Evolutionary conservation across 2,113 vertebrate species (phyloP), one percentile per base, ranked within the genome.

Genomic region (Delphinus delphis): DNA sequence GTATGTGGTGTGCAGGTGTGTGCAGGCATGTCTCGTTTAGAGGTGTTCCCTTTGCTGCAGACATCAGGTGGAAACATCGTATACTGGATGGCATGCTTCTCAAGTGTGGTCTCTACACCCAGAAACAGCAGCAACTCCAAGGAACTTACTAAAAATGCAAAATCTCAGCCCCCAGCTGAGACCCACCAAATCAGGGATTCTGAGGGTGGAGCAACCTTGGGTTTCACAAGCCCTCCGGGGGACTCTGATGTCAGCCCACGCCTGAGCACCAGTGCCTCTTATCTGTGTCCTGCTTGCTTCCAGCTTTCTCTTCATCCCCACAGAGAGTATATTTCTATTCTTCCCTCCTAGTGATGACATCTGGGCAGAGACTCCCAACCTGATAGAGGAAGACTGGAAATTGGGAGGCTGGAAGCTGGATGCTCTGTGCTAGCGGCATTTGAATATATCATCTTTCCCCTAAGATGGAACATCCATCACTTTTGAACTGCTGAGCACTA

Each of bases 271-370:
- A 1, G 23, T 25, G 60, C 33, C 11, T 3, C 6, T 3, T 41
- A 0, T 25, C 31, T 11, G 8, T 4, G 1, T 25, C 28, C 4
- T 0, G 0, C 13, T 18, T 25, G 55, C 38, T n/a, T 10, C 21
- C 21, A 41, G 7, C 33, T 28, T 60, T 68, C 62, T 71, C 31
- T 17, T 67, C 13, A 10, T 44, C 44, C 33, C 33, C 6, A 21
- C 1, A 38, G 4, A 23, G 7, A 15, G 15, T 3, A 9, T 8
- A 4, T 47, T 93, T 58, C 71, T 60, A 60, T 55, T 53, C 31
- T 25, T 18, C 3, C 50, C 2, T 77, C 7, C 31, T 87, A 1
- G 8, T 2, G 2, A 1, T 13, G 62, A 47, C 23, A 25, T 15
- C 10, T 13, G 58, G 38, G 20, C 38, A 33, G 28, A 62, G 38